Conservation (phyloP, 2,797 vertebrate species). For the Crax fasciolata region DNA sequence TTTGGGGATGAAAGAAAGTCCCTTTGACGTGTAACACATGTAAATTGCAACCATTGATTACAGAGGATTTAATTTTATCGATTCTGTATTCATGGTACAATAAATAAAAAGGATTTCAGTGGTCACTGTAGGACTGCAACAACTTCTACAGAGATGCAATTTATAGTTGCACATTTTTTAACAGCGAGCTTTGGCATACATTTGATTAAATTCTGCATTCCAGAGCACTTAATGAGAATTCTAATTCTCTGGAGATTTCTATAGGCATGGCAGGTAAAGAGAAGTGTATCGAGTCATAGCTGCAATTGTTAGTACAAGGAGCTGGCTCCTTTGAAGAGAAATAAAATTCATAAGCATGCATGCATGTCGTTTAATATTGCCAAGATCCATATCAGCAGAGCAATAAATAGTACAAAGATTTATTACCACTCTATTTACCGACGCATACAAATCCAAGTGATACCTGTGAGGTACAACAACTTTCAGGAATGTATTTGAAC, state of each 20-base stretch:
- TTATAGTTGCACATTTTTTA: slow-evolving; percentile 78
- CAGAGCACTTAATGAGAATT: slow-evolving; percentile 77
- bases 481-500: slow-evolving; percentile 22
- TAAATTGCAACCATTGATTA: slow-evolving; percentile 74
- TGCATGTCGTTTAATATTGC: slow-evolving; percentile 75
- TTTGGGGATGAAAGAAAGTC: slow-evolving; percentile 76
- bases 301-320: slow-evolving; percentile 60
- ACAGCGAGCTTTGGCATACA: slow-evolving; percentile 35
- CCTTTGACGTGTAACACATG: slow-evolving; percentile 75
- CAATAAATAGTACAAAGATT: slow-evolving; percentile 72
- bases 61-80: slow-evolving; percentile 75
- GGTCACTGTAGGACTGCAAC: slow-evolving; percentile 66
- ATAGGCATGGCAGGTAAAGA: slow-evolving; percentile 71
- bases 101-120: slow-evolving; percentile 71
- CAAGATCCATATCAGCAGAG: slow-evolving; percentile 69
- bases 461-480: slow-evolving; percentile 22
- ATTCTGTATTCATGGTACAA: slow-evolving; percentile 65
- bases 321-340: slow-evolving; percentile 73
- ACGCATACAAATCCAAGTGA: slow-evolving; percentile 44
- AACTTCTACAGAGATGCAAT: slow-evolving; percentile 72
- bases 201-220: slow-evolving; percentile 80
- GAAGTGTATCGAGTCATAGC: slow-evolving; percentile 65
- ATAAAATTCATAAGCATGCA: slow-evolving; percentile 74
- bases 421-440: slow-evolving; percentile 60
- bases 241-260: slow-evolving; percentile 75